Conservation (phyloP, 2,888 invertebrate genomes). For the Neria commutata region DNA sequence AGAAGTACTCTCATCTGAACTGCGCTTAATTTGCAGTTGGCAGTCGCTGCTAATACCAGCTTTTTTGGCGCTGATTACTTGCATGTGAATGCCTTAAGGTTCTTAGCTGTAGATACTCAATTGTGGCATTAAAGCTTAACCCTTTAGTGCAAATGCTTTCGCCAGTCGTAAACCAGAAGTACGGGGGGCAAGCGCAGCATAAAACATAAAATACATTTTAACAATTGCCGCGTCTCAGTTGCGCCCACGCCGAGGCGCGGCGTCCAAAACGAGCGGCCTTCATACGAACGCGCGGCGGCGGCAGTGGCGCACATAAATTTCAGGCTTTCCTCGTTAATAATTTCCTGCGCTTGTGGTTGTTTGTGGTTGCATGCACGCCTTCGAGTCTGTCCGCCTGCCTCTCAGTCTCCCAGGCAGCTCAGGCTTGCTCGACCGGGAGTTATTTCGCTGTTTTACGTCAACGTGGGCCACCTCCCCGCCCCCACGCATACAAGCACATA, state of each 20-base stretch:
- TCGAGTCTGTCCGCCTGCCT: background rate
- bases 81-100: no score
- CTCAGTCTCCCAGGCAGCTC: background rate
- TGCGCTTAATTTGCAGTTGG: no score
- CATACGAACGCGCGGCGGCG: background rate
- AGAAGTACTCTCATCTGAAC: no score
- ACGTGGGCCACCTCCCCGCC: background rate
- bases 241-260: background rate
- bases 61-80: no score
- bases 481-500: background rate
- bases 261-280: background rate
- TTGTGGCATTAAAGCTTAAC: no score
- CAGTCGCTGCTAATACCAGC: no score
- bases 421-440: background rate
- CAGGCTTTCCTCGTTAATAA: constrained; percentile 1
- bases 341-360: no score
- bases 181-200: no score
- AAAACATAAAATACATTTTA: constrained; percentile 5
- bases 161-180: no score
- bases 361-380: background rate
- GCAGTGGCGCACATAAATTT: constrained; percentile 1
- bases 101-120: no score
- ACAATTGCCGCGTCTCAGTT: background rate
- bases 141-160: no score
- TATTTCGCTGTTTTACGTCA: background rate